phyloP scores from a whole-genome alignment of 1,140 invertebrate genomes.

The Zaprionus nigranus region DNA sequence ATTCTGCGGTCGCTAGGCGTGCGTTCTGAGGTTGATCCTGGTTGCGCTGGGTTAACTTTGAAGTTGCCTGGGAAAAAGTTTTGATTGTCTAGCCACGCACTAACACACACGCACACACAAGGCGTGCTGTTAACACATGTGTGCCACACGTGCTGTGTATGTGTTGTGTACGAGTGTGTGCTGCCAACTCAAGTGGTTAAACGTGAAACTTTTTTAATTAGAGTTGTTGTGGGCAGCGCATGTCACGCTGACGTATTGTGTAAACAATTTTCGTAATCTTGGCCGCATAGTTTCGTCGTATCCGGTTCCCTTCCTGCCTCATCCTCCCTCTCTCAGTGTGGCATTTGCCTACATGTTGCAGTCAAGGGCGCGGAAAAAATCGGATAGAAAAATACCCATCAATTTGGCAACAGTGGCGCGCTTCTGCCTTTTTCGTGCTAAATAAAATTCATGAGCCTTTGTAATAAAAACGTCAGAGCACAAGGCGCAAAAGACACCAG shows the following conservation, averaged over 20 bases:
- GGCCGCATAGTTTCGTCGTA: conserved; percentile 62
- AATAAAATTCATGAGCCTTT: conserved; percentile 81
- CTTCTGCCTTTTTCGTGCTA: conserved; percentile 49
- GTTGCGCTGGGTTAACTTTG: conserved; percentile 66
- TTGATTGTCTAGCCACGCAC: conserved; percentile 77
- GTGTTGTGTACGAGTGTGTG: conserved; percentile 26
- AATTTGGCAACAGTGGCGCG: conserved; percentile 60
- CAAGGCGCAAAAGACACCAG: conserved; percentile 61
- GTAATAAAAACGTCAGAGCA: conserved; percentile 75
- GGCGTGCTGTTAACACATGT: conserved; percentile 33
- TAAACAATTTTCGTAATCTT: conserved; percentile 75
- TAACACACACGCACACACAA: conserved; percentile 29
- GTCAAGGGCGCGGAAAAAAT: conserved; percentile 39
- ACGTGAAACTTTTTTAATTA: conserved; percentile 82
- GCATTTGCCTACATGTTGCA: conserved; percentile 48
- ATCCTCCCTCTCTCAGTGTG: conserved; percentile 9
- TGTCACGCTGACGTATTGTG: conserved; percentile 55
- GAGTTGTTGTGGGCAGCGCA: conserved; percentile 73
- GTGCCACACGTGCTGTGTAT: conserved; percentile 8
- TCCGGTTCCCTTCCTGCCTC: conserved; percentile 1
- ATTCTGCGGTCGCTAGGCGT: conserved; percentile 33
- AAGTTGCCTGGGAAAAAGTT: conserved; percentile 72
- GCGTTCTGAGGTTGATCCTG: conserved; percentile 49
- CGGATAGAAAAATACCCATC: conserved; percentile 52
- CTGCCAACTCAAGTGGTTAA: conserved; percentile 76